Conservation (phyloP, 2,888 invertebrate genomes). For the Lacanobia oleracea region DNA sequence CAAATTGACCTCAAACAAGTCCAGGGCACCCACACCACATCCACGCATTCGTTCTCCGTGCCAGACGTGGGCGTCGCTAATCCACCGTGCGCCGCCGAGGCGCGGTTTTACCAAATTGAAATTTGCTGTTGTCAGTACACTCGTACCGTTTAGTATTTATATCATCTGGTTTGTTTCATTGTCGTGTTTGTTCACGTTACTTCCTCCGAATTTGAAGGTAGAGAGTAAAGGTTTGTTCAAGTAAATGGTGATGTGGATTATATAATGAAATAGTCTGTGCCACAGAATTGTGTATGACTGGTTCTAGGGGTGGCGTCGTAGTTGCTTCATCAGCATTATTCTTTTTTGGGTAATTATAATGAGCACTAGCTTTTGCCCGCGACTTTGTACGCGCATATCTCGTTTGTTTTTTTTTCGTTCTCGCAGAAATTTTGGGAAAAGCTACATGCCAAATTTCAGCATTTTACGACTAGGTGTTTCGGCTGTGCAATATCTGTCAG, state of each 20-base stretch:
- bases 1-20: neutral
- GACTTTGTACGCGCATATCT: no score
- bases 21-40: conserved; percentile 29
- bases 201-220: conserved; percentile 16
- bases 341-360: neutral
- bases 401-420: no score
- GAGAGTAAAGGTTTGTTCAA: neutral
- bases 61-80: conserved; percentile 69
- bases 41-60: conserved; percentile 45
- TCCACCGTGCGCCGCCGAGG: conserved; percentile 71
- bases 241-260: conserved; percentile 4
- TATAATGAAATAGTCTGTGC: neutral
- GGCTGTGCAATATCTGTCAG: no score
- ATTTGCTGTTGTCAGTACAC: conserved; percentile 80
- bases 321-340: neutral
- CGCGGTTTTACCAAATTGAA: conserved; percentile 86
- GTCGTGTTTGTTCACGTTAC: conserved; percentile 37
- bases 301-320: no score
- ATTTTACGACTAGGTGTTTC: no score
- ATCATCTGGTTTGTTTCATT: conserved; percentile 56
- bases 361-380: no score
- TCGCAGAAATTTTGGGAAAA: no score
- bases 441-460: no score
- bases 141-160: conserved; percentile 62
- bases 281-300: neutral